A percentile compares a stretch with the other conserved stretches of the same genome.
Evolutionary conservation across 2,888 invertebrate genomes (phyloP).

Genomic region (Pandemis corylana): DNA sequence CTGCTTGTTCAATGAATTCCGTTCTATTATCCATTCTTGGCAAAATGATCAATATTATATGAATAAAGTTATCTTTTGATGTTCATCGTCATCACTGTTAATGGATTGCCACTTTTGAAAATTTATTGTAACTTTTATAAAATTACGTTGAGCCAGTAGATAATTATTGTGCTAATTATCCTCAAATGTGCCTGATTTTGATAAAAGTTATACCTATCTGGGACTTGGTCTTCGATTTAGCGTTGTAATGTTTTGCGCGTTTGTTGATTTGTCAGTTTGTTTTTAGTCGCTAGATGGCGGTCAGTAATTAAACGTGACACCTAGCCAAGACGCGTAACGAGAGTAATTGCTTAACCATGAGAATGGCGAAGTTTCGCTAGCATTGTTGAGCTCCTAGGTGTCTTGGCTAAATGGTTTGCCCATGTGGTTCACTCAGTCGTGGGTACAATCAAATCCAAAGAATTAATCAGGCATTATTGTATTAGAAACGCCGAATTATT

Average conservation of each 20-base stretch:
- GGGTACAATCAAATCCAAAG: slow-evolving; percentile 59
- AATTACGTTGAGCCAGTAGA: slow-evolving; percentile 18
- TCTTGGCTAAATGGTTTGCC: slow-evolving; percentile 45
- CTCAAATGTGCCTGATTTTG: slow-evolving; percentile 23
- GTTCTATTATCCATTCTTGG: neutral
- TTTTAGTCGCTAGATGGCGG: slow-evolving; percentile 67
- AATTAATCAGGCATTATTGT: slow-evolving; percentile 55
- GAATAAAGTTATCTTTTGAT: neutral
- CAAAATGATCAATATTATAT: neutral
- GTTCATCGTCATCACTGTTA: neutral
- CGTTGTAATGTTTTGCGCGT: slow-evolving; percentile 48
- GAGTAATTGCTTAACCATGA: neutral
- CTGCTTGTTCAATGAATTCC: slow-evolving; percentile 5
- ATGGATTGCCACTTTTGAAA: neutral
- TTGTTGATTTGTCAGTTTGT: slow-evolving; percentile 54
- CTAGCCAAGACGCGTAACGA: neutral
- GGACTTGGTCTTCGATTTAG: slow-evolving; percentile 11
- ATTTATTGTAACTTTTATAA: slow-evolving; percentile 8
- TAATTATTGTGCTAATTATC: slow-evolving; percentile 11
- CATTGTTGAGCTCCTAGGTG: neutral
- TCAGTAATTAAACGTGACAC: slow-evolving; percentile 65
- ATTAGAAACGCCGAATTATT: slow-evolving; percentile 42
- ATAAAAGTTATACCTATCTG: slow-evolving; percentile 5
- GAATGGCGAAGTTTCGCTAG: neutral
- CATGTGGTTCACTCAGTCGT: slow-evolving; percentile 32